phyloP scores from a whole-genome alignment of 2,797 vertebrate genomes.

The Salarias fasciatus region DNA sequence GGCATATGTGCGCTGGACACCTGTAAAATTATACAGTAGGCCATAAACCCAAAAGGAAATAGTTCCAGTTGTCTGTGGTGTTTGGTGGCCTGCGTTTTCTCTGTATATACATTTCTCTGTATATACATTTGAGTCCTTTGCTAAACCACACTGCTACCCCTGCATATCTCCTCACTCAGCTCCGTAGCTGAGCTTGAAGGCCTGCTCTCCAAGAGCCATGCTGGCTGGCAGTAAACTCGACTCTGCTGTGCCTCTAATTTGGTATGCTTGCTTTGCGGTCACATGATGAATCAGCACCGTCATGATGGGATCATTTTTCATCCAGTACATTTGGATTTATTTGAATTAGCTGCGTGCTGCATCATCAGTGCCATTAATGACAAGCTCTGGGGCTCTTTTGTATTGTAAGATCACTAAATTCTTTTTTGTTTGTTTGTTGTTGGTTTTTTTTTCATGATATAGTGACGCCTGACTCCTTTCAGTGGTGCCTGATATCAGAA shows the following conservation, averaged over 20 bases:
- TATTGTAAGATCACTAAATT: conserved; percentile 21
- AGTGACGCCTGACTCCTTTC: conserved; percentile 4
- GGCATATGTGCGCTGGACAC: conserved; percentile 16
- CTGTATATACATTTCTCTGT: background rate
- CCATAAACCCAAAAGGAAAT: background rate
- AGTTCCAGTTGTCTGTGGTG: background rate
- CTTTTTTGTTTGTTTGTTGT: conserved; percentile 23
- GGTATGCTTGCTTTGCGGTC: conserved; percentile 72
- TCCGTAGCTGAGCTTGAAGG: conserved; percentile 32
- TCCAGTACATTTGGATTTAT: conserved; percentile 68
- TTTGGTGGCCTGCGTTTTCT: conserved; percentile 31
- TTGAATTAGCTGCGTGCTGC: conserved; percentile 43
- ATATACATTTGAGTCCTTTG: background rate
- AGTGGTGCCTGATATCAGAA: conserved; percentile 22
- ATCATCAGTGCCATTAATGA: conserved; percentile 52
- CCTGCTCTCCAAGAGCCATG: conserved; percentile 34
- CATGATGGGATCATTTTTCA: conserved; percentile 71
- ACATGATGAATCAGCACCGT: conserved; percentile 63
- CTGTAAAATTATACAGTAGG: conserved; percentile 20
- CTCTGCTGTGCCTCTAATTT: conserved; percentile 58
- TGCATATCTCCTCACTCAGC: conserved; percentile 13
- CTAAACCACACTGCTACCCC: conserved; percentile 3
- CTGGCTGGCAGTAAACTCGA: conserved; percentile 45
- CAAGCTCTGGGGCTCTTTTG: conserved; percentile 35
- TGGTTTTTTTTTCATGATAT: conserved; percentile 7